phyloP scores from a whole-genome alignment of 2,888 invertebrate species.

The Artemia sinica region DNA sequence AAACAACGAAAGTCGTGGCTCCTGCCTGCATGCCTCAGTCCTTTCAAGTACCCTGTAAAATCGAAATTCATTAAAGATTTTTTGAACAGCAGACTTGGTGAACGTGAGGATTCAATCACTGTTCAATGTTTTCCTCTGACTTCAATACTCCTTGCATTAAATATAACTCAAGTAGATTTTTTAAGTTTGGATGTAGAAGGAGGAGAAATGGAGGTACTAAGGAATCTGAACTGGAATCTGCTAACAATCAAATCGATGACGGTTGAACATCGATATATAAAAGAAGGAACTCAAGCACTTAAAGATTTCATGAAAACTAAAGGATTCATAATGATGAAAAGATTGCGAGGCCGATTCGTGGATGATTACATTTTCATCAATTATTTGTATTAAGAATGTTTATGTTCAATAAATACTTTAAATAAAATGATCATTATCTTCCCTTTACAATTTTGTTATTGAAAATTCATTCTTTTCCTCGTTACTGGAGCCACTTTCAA shows the following conservation, averaged over 20 bases:
- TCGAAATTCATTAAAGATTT: not conserved
- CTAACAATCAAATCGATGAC: not conserved
- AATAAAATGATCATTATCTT: too few relatives aligned
- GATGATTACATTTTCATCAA: not conserved
- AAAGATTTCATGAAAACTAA: not conserved
- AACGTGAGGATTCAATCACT: not conserved
- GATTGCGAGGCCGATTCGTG: not conserved
- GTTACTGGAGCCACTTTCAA: too few relatives aligned
- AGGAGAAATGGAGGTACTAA: not conserved
- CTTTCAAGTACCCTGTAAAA: not conserved
- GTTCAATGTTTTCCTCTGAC: not conserved
- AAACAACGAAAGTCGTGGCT: slow-evolving; percentile 18
- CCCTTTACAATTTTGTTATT: too few relatives aligned
- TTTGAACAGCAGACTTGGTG: not conserved
- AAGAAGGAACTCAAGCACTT: slow-evolving; percentile 3
- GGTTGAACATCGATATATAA: not conserved
- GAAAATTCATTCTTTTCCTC: too few relatives aligned
- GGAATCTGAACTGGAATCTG: not conserved
- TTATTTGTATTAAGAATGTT: too few relatives aligned
- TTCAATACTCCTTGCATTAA: not conserved
- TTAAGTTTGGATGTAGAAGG: slow-evolving; percentile 10
- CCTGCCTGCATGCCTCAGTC: slow-evolving; percentile 5
- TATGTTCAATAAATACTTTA: too few relatives aligned
- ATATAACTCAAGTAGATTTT: not conserved
- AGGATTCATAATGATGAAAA: not conserved